These are phyloP conservation scores for Bombyx huttoni DNA, from an alignment of 2,888 invertebrate genomes.

Conservation along the genomic window DNA sequence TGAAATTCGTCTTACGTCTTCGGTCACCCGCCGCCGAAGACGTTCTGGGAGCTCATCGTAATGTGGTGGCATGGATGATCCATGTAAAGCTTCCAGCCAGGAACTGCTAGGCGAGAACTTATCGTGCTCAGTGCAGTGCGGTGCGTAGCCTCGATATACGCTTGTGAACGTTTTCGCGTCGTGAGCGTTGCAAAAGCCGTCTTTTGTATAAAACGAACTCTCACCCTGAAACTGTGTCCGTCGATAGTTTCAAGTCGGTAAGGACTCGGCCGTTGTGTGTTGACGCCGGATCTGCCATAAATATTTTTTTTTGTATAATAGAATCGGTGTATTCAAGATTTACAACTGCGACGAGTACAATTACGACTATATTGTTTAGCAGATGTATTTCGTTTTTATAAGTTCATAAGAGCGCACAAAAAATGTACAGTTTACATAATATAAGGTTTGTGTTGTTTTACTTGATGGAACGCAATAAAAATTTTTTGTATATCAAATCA, in stretches of 20 bases:
- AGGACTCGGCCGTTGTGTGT: slow-evolving; percentile 40
- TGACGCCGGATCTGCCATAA: slow-evolving; percentile 46
- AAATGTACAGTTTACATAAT: slow-evolving; percentile 50
- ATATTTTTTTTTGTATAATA: slow-evolving; percentile 50
- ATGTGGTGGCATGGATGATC: slow-evolving; percentile 74
- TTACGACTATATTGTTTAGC: slow-evolving; percentile 30
- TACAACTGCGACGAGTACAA: slow-evolving; percentile 43
- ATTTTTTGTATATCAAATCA: slow-evolving; percentile 21
- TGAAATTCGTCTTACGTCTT: slow-evolving; percentile 79
- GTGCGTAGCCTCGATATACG: slow-evolving; percentile 61
- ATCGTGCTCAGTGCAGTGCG: slow-evolving; percentile 65
- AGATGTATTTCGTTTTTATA: slow-evolving; percentile 41
- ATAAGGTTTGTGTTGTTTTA: slow-evolving; percentile 41
- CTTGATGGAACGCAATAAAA: slow-evolving; percentile 33
- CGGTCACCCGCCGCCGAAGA: slow-evolving; percentile 79
- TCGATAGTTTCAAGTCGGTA: slow-evolving; percentile 45
- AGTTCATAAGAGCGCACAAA: slow-evolving; percentile 66
- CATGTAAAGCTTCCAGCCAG: slow-evolving; percentile 54
- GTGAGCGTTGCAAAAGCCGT: slow-evolving; percentile 55
- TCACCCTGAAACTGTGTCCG: slow-evolving; percentile 54
- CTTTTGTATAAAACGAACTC: slow-evolving; percentile 54
- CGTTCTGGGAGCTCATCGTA: slow-evolving; percentile 72
- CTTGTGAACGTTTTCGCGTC: slow-evolving; percentile 48
- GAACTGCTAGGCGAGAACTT: slow-evolving; percentile 58
- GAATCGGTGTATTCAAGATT: slow-evolving; percentile 15